A percentile compares a stretch with the other conserved stretches of the same genome.
Conservation (phyloP, 1,140 invertebrate species). For the Pygmarrhopalites habei region DNA sequence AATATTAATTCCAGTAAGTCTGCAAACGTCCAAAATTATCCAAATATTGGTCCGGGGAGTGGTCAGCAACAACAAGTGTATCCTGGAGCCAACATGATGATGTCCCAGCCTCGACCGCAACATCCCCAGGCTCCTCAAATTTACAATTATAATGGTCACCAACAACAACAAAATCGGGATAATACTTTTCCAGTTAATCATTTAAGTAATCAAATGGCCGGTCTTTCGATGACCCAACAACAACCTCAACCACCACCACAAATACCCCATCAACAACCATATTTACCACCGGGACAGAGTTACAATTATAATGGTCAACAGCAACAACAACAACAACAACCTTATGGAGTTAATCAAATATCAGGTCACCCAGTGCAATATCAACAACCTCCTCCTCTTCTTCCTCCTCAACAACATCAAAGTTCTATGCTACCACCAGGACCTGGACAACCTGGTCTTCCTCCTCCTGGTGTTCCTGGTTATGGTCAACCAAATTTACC, state of each 20-base stretch:
- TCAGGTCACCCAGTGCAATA: slow-evolving; percentile 1
- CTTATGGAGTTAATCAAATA: neutral
- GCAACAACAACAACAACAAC: neutral
- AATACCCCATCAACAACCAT: neutral
- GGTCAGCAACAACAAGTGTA: slow-evolving; percentile 16
- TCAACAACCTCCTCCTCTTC: slow-evolving; percentile 24
- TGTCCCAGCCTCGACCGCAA: neutral
- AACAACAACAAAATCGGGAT: slow-evolving; percentile 16
- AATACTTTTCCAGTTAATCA: too few species aligned
- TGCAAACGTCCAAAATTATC: too few species aligned
- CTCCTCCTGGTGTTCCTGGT: too few species aligned
- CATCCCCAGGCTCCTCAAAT: neutral
- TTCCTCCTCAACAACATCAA: slow-evolving; percentile 34
- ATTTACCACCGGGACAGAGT: slow-evolving; percentile 6
- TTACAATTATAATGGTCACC: slow-evolving; percentile 3
- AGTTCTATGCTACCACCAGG: neutral
- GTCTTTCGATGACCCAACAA: too few species aligned
- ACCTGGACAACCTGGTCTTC: slow-evolving; percentile 23
- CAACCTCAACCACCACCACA: slow-evolving; percentile 13
- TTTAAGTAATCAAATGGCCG: too few species aligned
- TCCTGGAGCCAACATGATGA: neutral
- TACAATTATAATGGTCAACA: neutral
- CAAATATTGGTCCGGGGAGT: too few species aligned
- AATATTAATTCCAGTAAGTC: too few species aligned
- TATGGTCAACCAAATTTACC: slow-evolving; percentile 41